phyloP scores from a whole-genome alignment of 2,888 invertebrate species.

The Adelognathus sp. region DNA sequence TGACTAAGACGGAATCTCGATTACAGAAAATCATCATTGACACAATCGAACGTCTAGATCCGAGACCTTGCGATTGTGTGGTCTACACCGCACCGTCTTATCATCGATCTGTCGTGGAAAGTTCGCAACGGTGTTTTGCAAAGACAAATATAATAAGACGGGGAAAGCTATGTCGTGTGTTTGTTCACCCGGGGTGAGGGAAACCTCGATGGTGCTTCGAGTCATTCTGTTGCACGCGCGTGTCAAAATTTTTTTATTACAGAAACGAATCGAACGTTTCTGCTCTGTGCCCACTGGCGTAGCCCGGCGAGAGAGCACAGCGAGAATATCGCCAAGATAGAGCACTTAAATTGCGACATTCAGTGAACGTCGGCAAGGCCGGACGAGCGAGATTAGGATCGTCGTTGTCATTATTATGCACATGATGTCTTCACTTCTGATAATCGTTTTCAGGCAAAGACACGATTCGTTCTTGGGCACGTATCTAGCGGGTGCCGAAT shows the following conservation, averaged over 20 bases:
- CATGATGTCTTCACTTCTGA: slow-evolving; percentile 55
- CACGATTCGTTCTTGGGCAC: slow-evolving; percentile 24
- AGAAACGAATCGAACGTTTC: not conserved
- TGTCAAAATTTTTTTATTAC: not conserved
- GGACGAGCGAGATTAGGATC: slow-evolving; percentile 76
- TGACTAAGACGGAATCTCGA: not conserved
- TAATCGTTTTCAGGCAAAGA: slow-evolving; percentile 54
- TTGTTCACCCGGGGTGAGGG: not conserved
- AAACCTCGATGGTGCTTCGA: not conserved
- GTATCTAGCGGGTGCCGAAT: slow-evolving; percentile 1
- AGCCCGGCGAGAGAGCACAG: not conserved
- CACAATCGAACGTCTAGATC: slow-evolving; percentile 9
- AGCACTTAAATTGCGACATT: slow-evolving; percentile 75
- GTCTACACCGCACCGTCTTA: not conserved
- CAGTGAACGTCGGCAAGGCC: slow-evolving; percentile 75
- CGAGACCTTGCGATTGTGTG: not conserved
- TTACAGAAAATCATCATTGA: not conserved
- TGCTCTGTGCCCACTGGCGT: not conserved
- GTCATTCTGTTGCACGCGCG: slow-evolving; percentile 8
- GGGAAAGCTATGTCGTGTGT: slow-evolving; percentile 3
- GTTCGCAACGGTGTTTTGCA: not conserved
- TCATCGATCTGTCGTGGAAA: slow-evolving; percentile 41
- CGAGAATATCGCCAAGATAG: slow-evolving; percentile 53
- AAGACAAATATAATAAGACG: not conserved
- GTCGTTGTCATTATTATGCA: slow-evolving; percentile 64